Evolutionary conservation across 2,888 invertebrate genomes (phyloP).

Genomic region (Cotesia congregata): DNA sequence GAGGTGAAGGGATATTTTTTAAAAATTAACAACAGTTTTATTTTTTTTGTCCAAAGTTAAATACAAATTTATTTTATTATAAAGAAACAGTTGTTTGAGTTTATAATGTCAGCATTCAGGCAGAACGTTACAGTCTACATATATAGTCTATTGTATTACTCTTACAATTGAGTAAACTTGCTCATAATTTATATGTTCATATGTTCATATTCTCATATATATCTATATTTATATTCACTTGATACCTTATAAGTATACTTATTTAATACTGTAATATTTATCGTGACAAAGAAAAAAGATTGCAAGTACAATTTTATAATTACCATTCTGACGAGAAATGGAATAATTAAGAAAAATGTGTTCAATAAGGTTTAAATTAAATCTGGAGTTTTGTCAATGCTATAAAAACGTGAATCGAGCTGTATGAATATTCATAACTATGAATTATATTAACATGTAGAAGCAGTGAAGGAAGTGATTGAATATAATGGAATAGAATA

Average conservation of each 20-base stretch:
- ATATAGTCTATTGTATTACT: background rate
- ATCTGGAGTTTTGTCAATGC: no score
- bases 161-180: background rate
- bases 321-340: background rate
- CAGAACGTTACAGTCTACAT: background rate
- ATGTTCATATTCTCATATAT: background rate
- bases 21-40: background rate
- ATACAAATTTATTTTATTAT: background rate
- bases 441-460: background rate
- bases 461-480: background rate
- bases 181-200: background rate
- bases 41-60: background rate
- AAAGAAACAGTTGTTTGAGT: background rate
- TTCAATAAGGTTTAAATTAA: no score
- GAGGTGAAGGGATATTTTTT: background rate
- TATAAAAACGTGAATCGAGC: no score
- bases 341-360: no score
- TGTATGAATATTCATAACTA: background rate
- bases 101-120: background rate
- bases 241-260: background rate
- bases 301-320: background rate
- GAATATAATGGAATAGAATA: background rate
- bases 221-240: background rate
- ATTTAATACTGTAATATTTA: background rate
- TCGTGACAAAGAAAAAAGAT: background rate